Conservation (phyloP, 2,797 vertebrate species). For the Characodon lateralis region DNA sequence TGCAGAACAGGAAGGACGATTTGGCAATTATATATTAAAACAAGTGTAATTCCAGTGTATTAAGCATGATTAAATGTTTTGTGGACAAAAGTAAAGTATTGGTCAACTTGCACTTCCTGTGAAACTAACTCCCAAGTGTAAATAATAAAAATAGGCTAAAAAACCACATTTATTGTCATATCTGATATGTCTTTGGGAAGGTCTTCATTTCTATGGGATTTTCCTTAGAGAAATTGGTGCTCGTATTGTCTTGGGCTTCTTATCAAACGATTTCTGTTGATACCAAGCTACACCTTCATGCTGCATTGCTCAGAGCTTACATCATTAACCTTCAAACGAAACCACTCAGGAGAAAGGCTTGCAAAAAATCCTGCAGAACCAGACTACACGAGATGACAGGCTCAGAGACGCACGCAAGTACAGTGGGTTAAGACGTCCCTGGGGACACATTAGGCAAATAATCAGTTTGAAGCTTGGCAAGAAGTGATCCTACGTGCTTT, state of each 20-base stretch:
- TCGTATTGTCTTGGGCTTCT: neutral
- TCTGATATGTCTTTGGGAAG: neutral
- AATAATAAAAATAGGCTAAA: neutral
- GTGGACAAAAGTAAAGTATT: neutral
- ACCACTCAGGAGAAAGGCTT: conserved; percentile 19
- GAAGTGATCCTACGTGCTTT: neutral
- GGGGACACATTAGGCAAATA: conserved; percentile 30
- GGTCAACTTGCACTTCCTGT: neutral
- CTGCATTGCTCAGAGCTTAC: conserved; percentile 18
- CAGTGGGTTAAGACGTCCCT: conserved; percentile 19
- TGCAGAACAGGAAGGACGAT: neutral
- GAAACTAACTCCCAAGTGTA: neutral
- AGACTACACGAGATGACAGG: conserved; percentile 50
- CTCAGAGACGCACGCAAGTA: conserved; percentile 12
- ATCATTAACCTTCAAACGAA: conserved; percentile 14
- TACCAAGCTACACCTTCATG: neutral
- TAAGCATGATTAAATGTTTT: neutral
- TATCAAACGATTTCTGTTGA: neutral
- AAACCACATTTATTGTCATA: neutral
- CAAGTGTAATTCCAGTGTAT: neutral
- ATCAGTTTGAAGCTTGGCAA: conserved; percentile 10
- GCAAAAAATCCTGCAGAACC: conserved; percentile 57
- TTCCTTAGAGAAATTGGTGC: neutral
- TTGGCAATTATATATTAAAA: neutral
- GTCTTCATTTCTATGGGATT: neutral